Percentiles rank a stretch among this genome's conserved stretches.
phyloP scores from a whole-genome alignment of 2,888 invertebrate genomes.

The Melanotus villosus region DNA sequence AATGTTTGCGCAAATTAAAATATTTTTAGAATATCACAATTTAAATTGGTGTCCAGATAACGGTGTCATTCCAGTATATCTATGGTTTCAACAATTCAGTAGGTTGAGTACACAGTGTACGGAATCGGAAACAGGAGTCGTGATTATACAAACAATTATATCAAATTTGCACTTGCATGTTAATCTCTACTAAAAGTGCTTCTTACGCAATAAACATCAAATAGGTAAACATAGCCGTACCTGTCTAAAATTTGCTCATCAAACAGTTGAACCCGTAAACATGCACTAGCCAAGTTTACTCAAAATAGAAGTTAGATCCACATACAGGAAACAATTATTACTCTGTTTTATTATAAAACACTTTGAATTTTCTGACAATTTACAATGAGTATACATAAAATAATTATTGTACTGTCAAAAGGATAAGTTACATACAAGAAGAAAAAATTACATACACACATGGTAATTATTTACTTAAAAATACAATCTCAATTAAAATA shows the following conservation, averaged over 20 bases:
- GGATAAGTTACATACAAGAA: constrained; percentile 28
- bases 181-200: constrained; percentile 10
- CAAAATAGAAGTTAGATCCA: neutral
- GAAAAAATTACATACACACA: constrained; percentile 15
- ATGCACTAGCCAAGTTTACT: neutral
- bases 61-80: too few species aligned
- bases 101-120: too few species aligned
- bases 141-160: constrained; percentile 11
- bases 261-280: neutral
- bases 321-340: constrained; percentile 33
- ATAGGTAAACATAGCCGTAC: neutral
- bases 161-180: constrained; percentile 1
- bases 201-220: constrained; percentile 19
- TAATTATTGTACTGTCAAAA: constrained; percentile 24
- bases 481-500: constrained; percentile 3
- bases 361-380: constrained; percentile 31
- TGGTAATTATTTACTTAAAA: neutral
- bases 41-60: too few species aligned
- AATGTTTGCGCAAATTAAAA: too few species aligned
- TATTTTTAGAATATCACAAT: too few species aligned
- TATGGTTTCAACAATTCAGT: too few species aligned
- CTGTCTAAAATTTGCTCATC: constrained; percentile 3
- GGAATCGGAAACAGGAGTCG: neutral
- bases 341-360: constrained; percentile 43
- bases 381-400: constrained; percentile 41